Conservation (phyloP, 2,888 invertebrate species). For the Xestia sexstrigata region DNA sequence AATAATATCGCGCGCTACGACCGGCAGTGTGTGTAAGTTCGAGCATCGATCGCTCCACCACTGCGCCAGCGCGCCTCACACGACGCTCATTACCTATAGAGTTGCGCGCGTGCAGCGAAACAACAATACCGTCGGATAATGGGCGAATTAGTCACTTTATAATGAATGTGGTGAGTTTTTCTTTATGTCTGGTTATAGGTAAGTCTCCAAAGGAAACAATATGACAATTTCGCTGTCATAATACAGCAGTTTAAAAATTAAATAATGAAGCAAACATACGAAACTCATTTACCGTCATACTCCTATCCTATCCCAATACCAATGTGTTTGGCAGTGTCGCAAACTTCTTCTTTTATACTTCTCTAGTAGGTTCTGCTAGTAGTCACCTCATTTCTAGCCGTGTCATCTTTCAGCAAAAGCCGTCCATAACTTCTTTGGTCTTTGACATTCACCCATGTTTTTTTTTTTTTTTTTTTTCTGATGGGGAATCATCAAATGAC, state of each 20-base stretch:
- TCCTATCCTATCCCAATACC: not conserved
- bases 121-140: conserved; percentile 50
- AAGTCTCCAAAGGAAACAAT: not conserved
- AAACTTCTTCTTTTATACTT: not conserved
- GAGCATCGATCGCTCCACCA: conserved; percentile 55
- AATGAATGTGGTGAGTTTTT: conserved; percentile 32
- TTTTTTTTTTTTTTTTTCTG: too few species aligned
- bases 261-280: not conserved
- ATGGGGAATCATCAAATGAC: too few species aligned
- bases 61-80: conserved; percentile 57
- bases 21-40: conserved; percentile 23
- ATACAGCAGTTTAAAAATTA: not conserved
- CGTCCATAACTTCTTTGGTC: not conserved
- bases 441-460: too few species aligned
- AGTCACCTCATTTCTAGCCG: not conserved
- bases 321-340: not conserved
- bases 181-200: not conserved
- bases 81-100: conserved; percentile 61
- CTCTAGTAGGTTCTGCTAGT: not conserved
- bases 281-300: not conserved
- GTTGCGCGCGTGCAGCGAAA: conserved; percentile 39
- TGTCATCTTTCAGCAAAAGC: not conserved
- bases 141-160: conserved; percentile 36
- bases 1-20: conserved; percentile 50
- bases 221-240: not conserved